Percentiles rank a stretch among this genome's conserved stretches.
These are phyloP conservation scores for Teinopalpus imperialis DNA, from an alignment of 2,888 invertebrate genomes.

Conservation along the genomic window DNA sequence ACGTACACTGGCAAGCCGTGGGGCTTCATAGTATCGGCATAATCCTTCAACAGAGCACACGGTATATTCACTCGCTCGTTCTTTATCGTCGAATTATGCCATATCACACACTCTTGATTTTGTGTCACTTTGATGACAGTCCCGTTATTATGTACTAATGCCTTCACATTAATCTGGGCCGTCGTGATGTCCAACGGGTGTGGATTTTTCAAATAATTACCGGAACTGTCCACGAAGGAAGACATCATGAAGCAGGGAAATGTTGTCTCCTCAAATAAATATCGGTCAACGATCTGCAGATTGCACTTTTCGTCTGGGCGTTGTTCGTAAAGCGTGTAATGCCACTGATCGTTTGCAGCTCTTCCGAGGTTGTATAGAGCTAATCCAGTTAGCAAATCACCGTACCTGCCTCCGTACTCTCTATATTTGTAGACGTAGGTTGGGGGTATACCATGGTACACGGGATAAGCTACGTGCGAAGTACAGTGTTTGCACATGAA, in stretches of 20 bases:
- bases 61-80: conserved; percentile 54
- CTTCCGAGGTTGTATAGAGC: conserved; percentile 70
- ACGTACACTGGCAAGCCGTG: conserved; percentile 62
- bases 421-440: conserved; percentile 65
- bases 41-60: conserved; percentile 60
- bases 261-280: conserved; percentile 56
- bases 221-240: conserved; percentile 53
- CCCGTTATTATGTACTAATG: conserved; percentile 46
- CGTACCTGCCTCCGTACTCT: conserved; percentile 57
- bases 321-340: conserved; percentile 49
- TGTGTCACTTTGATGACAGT: conserved; percentile 48
- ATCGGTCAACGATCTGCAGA: conserved; percentile 57
- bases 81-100: conserved; percentile 60
- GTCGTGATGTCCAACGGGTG: conserved; percentile 57
- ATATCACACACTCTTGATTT: conserved; percentile 61
- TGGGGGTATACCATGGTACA: conserved; percentile 63
- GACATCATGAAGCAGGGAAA: conserved; percentile 72
- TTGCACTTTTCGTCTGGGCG: conserved; percentile 57
- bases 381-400: conserved; percentile 60
- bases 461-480: conserved; percentile 55
- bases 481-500: conserved; percentile 61
- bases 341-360: conserved; percentile 45
- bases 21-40: conserved; percentile 61
- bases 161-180: conserved; percentile 51
- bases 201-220: conserved; percentile 37